These are phyloP conservation scores for Xiphorhynchus elegans DNA, from an alignment of 2,113 vertebrate genomes.

Conservation along the genomic window DNA sequence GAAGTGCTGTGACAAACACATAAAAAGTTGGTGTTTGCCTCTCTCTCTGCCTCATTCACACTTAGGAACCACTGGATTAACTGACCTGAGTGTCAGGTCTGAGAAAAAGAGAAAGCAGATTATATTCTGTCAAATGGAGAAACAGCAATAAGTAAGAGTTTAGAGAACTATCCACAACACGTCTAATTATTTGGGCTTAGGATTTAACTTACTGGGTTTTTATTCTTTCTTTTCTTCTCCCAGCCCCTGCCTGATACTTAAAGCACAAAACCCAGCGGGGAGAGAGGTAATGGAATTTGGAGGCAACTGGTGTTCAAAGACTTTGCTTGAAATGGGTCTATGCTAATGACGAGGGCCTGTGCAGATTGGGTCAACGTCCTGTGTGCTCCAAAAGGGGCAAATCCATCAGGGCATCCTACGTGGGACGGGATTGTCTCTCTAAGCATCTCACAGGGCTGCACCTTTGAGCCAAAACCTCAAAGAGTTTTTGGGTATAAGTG, in stretches of 20 bases:
- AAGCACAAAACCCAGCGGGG: constrained; percentile 65
- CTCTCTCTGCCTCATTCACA: not conserved
- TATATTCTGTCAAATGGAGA: constrained; percentile 24
- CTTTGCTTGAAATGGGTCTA: constrained; percentile 20
- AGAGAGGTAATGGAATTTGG: constrained; percentile 61
- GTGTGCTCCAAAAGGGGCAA: not conserved
- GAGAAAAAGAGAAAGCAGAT: not conserved
- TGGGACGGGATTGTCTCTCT: not conserved
- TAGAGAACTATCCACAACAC: constrained; percentile 36
- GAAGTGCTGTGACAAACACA: constrained; percentile 12
- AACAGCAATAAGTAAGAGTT: constrained; percentile 29
- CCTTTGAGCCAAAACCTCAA: constrained; percentile 31
- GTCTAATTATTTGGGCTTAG: constrained; percentile 45
- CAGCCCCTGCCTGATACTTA: constrained; percentile 33
- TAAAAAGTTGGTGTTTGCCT: constrained; percentile 15
- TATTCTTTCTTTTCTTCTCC: constrained; percentile 45
- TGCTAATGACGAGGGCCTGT: not conserved
- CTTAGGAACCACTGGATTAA: not conserved
- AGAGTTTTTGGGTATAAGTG: not conserved
- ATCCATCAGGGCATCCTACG: not conserved
- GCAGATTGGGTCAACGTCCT: not conserved
- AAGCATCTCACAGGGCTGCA: not conserved
- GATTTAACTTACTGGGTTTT: constrained; percentile 34
- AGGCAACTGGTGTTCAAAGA: constrained; percentile 59
- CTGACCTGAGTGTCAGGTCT: not conserved